Evolutionary conservation across 23 tunicate species (phyloP).

Genomic region (Styela clava): DNA sequence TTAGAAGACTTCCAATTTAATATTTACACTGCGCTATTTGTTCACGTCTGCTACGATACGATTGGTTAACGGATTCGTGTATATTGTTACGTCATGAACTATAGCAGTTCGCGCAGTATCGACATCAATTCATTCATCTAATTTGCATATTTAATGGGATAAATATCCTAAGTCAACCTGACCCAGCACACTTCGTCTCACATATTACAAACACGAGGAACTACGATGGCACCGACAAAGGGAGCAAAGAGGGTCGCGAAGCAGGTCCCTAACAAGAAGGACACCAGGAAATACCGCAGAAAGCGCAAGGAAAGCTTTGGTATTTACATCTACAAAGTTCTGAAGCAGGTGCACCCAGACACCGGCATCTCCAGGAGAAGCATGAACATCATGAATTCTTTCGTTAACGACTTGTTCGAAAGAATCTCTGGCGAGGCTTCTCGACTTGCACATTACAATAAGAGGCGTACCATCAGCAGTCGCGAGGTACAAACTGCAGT

Average conservation of each 20-base stretch:
- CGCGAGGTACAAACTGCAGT: conserved; percentile 34
- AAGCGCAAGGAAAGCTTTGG: conserved; percentile 17
- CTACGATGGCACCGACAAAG: conserved; percentile 13
- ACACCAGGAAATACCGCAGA: conserved; percentile 9
- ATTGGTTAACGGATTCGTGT: too few relatives aligned
- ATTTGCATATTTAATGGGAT: too few relatives aligned
- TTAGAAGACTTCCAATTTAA: too few relatives aligned
- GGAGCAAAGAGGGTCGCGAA: conserved; percentile 27
- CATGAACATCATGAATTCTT: conserved; percentile 42
- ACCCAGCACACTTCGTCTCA: too few relatives aligned
- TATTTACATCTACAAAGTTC: conserved; percentile 16
- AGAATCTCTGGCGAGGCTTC: conserved; percentile 32
- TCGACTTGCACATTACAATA: conserved; percentile 28
- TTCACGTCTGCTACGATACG: too few relatives aligned
- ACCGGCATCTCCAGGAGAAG: conserved; percentile 30
- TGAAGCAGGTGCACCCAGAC: conserved; percentile 43
- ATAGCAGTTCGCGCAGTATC: too few relatives aligned
- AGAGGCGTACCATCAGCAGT: conserved; percentile 33
- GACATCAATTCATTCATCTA: too few relatives aligned
- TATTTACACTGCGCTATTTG: too few relatives aligned
- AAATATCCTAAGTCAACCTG: too few relatives aligned
- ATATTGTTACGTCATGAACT: too few relatives aligned
- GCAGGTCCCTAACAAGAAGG: conserved; percentile 34
- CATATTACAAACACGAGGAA: too few relatives aligned
- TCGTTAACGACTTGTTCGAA: conserved; percentile 37